Conservation (phyloP, 2,113 vertebrate species). For the Dipodomys stephensi region DNA sequence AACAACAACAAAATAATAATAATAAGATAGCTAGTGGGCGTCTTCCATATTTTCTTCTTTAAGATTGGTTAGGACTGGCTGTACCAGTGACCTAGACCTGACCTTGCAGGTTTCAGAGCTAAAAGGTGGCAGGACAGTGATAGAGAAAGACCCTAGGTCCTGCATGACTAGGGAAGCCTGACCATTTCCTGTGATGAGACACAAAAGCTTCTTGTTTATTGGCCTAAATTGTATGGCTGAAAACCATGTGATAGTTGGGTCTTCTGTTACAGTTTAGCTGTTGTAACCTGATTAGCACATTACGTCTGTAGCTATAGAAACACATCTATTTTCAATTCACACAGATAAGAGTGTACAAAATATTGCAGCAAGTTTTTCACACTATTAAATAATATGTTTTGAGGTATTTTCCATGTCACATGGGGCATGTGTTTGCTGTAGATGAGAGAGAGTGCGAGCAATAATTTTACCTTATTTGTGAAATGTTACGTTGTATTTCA, state of each 20-base stretch:
- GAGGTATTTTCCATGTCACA: slow-evolving; percentile 5
- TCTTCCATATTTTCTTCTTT: neutral
- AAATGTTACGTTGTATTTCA: neutral
- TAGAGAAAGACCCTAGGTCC: neutral
- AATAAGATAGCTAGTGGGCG: no score
- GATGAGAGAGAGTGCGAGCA: neutral
- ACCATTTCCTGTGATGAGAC: neutral
- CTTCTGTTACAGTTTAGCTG: neutral
- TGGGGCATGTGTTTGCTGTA: neutral
- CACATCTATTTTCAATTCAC: neutral
- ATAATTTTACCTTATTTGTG: slow-evolving; percentile 7
- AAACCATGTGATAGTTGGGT: neutral
- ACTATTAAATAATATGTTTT: slow-evolving; percentile 1
- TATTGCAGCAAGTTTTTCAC: neutral
- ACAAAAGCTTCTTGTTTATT: neutral
- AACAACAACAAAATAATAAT: no score
- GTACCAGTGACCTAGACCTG: neutral
- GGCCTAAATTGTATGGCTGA: neutral
- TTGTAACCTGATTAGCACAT: neutral
- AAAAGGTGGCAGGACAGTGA: neutral
- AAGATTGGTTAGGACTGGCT: neutral
- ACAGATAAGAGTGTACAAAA: neutral
- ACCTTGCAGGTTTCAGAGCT: neutral
- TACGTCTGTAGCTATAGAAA: neutral
- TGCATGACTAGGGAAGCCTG: neutral